Conservation (phyloP, 2,888 invertebrate species). For the Epistrophe grossulariae region DNA sequence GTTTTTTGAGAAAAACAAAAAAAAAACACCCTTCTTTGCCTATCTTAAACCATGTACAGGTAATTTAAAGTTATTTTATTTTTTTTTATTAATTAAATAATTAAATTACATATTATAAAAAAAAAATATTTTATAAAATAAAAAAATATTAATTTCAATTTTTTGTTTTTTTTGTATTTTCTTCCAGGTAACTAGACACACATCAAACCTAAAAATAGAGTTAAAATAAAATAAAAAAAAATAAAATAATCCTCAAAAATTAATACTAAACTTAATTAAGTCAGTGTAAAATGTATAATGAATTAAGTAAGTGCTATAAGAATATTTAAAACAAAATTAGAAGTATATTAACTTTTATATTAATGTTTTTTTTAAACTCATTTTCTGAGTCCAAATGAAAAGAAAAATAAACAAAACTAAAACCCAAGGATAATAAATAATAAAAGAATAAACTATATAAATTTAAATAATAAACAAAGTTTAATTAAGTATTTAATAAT, state of each 20-base stretch:
- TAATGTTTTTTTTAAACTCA: neutral
- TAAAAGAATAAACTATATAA: neutral
- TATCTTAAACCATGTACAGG: conserved; percentile 70
- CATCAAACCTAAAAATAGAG: conserved; percentile 71
- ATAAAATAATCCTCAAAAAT: conserved; percentile 12
- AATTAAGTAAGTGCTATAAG: conserved; percentile 46
- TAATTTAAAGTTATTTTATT: conserved; percentile 4
- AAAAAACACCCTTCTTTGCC: conserved; percentile 43
- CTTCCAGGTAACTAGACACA: conserved; percentile 67
- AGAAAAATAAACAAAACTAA: neutral
- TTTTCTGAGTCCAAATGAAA: conserved; percentile 16
- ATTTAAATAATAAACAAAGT: conserved; percentile 19
- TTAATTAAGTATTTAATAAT: conserved; percentile 16
- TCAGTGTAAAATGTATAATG: conserved; percentile 54
- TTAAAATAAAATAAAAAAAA: no score
- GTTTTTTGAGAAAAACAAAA: neutral
- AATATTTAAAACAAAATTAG: conserved; percentile 30
- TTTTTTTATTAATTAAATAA: neutral
- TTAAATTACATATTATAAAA: neutral
- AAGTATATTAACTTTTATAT: conserved; percentile 2
- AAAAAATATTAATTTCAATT: neutral
- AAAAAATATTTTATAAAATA: neutral
- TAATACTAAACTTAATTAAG: conserved; percentile 60
- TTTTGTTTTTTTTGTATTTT: neutral
- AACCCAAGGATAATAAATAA: neutral